Conservation (phyloP, 1,140 invertebrate species). For the Dinothrombium tinctorium region DNA sequence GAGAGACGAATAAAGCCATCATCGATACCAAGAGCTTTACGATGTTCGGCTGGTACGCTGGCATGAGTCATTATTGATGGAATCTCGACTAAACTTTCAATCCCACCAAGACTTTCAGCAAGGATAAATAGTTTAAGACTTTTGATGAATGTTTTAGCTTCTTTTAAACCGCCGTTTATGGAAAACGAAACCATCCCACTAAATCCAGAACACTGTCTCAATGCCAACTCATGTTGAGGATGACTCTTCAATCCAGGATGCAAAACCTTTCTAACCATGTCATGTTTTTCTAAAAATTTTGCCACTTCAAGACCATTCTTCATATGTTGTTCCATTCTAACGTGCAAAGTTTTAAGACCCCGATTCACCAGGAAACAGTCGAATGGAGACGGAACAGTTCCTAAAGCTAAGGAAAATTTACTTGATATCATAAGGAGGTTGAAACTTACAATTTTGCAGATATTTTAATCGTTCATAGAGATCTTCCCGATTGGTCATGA, state of each 20-base stretch:
- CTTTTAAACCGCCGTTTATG: slow-evolving; percentile 47
- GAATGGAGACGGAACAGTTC: slow-evolving; percentile 80
- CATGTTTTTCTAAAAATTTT: slow-evolving; percentile 49
- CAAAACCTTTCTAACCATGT: slow-evolving; percentile 48
- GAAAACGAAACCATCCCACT: slow-evolving; percentile 83
- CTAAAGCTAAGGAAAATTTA: slow-evolving; percentile 29
- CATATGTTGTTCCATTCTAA: slow-evolving; percentile 72
- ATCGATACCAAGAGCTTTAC: slow-evolving; percentile 50
- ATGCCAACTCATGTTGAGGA: slow-evolving; percentile 60
- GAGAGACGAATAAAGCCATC: slow-evolving; percentile 70
- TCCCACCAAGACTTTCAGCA: slow-evolving; percentile 89
- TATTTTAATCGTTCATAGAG: not conserved
- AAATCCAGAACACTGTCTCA: slow-evolving; percentile 60
- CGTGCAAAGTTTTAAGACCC: slow-evolving; percentile 58
- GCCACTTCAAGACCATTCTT: slow-evolving; percentile 49
- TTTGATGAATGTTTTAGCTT: slow-evolving; percentile 50
- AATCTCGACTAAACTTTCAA: slow-evolving; percentile 54
- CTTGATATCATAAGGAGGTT: not conserved
- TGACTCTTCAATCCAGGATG: slow-evolving; percentile 77
- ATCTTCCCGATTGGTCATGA: slow-evolving; percentile 16
- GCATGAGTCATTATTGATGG: slow-evolving; percentile 29
- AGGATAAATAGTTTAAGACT: slow-evolving; percentile 55
- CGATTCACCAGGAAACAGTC: slow-evolving; percentile 84
- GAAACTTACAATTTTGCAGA: slow-evolving; percentile 1
- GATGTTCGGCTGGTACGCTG: slow-evolving; percentile 32